Conservation (phyloP, 2,888 invertebrate species). For the Epirrita christyi region DNA sequence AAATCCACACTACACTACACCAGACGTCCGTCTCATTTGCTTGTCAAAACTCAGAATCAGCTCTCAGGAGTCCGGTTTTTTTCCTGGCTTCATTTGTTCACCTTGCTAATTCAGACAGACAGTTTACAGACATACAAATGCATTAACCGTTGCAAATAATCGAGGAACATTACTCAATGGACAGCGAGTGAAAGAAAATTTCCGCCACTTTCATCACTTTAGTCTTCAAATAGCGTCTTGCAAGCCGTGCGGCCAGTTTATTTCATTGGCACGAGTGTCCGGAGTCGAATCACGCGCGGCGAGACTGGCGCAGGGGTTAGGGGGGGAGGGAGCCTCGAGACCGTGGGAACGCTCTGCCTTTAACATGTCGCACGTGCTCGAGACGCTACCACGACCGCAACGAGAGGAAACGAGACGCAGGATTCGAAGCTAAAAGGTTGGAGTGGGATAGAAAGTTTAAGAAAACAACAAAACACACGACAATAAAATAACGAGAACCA, state of each 20-base stretch:
- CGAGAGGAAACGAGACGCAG: slow-evolving; percentile 61
- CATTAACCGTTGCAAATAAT: slow-evolving; percentile 6
- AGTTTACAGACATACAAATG: background rate
- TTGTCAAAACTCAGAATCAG: no score
- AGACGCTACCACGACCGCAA: slow-evolving; percentile 59
- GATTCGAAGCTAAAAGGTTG: slow-evolving; percentile 21
- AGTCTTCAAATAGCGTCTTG: slow-evolving; percentile 70
- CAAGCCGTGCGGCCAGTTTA: slow-evolving; percentile 74
- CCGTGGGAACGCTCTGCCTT: slow-evolving; percentile 85
- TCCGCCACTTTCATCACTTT: slow-evolving; percentile 71
- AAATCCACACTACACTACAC: no score
- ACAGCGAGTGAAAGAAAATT: slow-evolving; percentile 55
- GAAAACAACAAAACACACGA: slow-evolving; percentile 50
- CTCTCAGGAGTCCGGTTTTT: no score
- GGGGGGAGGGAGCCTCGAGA: slow-evolving; percentile 60
- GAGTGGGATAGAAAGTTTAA: slow-evolving; percentile 36
- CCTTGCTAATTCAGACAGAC: no score
- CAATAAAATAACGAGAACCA: slow-evolving; percentile 75
- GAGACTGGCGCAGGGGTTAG: slow-evolving; percentile 45
- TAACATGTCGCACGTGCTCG: slow-evolving; percentile 83
- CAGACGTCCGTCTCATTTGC: no score
- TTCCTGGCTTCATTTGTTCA: no score
- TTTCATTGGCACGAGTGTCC: slow-evolving; percentile 73
- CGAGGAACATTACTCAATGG: slow-evolving; percentile 38
- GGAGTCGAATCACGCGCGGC: slow-evolving; percentile 69